Evolutionary conservation across 2,888 invertebrate species (phyloP), one percentile per base, ranked within the genome.

Genomic region (Sarcophaga variegata): DNA sequence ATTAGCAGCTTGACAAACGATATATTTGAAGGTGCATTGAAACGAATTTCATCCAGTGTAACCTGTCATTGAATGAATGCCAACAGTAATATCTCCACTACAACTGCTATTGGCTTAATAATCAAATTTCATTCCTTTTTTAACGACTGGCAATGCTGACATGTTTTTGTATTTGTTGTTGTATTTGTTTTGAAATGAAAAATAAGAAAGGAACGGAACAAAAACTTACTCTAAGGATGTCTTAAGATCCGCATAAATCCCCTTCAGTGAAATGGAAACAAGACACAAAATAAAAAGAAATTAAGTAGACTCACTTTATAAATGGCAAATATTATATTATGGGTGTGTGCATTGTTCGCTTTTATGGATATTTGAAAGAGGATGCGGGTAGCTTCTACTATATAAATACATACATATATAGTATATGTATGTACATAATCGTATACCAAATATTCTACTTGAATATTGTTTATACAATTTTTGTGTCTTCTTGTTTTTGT

Each of bases 51-150:
- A 12, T n/a, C 11, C n/a, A 77, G 17, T 67, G 12, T 12, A 45
- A 60, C 45, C 66, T 37, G 0, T 60, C 25, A 0, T 25, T 70
- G 45, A 45, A 59, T 81, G 10, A 10, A 37, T 80, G 77, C n/a
- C 63, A 17, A 25, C 17, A 4, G 83, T 20, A 49, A 37, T 10
- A 45, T 25, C 22, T 60, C 20, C 64, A 49, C 88, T 79, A 90
- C 85, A 88, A 89, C 88, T 90, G 89, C 89, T 90, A 92, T 90
- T 91, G 92, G 89, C 89, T 88, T 89, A 91, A 91, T 91, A 91
- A 92, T 90, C 22, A 89, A 89, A 90, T 92, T 91, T 62, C 90
- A 89, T 88, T 37, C 37, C 37, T 37, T 2, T 89, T 85, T 91
- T 92, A 91, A 92, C 89, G 90, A 90, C 89, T 83, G 80, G 80